Percentiles rank a stretch among this genome's conserved stretches.
Evolutionary conservation across 2,113 vertebrate genomes (phyloP).

Genomic region (Mesocricetus auratus): DNA sequence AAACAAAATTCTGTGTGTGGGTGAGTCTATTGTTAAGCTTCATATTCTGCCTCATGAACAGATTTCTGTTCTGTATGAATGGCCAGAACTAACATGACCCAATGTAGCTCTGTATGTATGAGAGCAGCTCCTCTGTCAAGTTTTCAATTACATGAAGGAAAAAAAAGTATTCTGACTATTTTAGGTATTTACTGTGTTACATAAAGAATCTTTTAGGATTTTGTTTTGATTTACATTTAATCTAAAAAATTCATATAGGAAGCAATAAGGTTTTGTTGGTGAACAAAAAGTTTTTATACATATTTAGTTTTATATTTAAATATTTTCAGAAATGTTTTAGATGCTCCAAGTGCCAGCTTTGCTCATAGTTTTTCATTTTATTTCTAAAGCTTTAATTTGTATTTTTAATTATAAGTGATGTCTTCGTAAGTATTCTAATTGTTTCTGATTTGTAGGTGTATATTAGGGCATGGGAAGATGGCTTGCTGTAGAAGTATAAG

Average conservation of each 20-base stretch:
- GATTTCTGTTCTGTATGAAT: conserved; percentile 30
- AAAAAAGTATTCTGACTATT: background rate
- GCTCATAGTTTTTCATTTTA: background rate
- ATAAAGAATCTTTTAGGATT: conserved; percentile 19
- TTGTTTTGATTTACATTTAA: background rate
- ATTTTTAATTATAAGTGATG: background rate
- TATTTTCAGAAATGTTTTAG: conserved; percentile 39
- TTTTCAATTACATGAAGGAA: background rate
- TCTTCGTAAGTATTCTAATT: conserved; percentile 9
- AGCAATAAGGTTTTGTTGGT: background rate
- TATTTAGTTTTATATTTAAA: background rate
- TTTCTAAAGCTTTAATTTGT: background rate
- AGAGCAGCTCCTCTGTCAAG: background rate
- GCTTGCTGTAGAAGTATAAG: background rate
- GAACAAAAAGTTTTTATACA: background rate
- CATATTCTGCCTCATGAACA: background rate
- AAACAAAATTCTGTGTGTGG: conserved; percentile 1
- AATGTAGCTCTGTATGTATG: background rate
- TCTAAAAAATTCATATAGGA: background rate
- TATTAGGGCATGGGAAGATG: background rate
- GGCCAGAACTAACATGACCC: background rate
- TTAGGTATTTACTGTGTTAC: background rate
- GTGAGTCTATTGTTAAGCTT: background rate
- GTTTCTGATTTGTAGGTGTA: conserved; percentile 3
- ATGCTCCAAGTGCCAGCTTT: background rate